Conservation (phyloP, 2,113 vertebrate genomes). For the Mellivora capensis region DNA sequence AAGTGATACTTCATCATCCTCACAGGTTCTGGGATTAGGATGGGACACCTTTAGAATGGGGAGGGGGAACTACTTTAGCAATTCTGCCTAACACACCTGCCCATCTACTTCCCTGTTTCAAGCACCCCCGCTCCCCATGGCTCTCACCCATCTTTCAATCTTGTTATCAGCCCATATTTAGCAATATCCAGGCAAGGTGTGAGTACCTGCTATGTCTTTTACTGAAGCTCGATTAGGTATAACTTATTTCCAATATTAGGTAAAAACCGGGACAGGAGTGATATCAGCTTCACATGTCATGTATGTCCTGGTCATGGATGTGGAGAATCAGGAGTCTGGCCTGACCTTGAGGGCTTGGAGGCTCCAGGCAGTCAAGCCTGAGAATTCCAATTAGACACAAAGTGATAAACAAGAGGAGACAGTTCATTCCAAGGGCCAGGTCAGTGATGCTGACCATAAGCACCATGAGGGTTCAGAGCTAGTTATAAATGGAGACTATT, state of each 20-base stretch:
- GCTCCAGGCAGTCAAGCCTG: background rate
- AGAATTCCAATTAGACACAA: background rate
- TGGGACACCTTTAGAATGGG: background rate
- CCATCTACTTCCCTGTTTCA: background rate
- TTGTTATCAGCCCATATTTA: background rate
- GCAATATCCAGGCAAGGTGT: background rate
- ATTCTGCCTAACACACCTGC: background rate
- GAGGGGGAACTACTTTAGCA: background rate
- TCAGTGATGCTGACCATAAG: background rate
- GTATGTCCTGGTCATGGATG: background rate
- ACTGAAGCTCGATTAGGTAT: background rate
- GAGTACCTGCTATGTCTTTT: background rate
- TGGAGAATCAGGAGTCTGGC: background rate
- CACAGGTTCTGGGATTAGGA: background rate
- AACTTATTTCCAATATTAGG: background rate
- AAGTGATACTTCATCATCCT: background rate
- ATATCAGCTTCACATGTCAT: background rate
- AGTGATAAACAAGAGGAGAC: background rate
- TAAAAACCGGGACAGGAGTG: background rate
- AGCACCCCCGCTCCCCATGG: background rate
- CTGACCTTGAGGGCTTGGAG: background rate
- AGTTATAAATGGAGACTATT: background rate
- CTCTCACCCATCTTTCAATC: background rate
- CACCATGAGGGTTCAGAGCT: background rate
- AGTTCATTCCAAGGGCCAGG: background rate